Evolutionary conservation across 2,888 invertebrate species (phyloP), one percentile per base, ranked within the genome.

Genomic region (Caenorhabditis wallacei): DNA sequence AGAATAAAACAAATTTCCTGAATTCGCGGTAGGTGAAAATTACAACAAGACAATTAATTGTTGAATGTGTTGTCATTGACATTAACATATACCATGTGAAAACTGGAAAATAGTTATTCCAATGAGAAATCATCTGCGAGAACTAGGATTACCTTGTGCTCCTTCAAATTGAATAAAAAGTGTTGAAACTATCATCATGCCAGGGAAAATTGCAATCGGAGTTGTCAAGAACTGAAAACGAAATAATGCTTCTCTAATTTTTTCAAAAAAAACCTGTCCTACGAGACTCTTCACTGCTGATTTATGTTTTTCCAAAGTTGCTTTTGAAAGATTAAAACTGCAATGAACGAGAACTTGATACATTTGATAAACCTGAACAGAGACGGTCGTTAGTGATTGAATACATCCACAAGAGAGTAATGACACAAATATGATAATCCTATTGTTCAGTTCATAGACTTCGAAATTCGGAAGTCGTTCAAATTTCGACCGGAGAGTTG

Each of bases 21-120:
- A 74, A 74, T 10, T 74, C 74, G 7, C 63, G 74, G 11, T 35
- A 18, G 0, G 74, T 64, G 54, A 63, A 56, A 2, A 74, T 63
- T 4, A 74, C 54, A n/a, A 74, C 74, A 5, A 64, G 43, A 1
- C 64, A 74, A 24, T 64, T 74, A 20, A 74, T 64, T 2, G 64
- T 56, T 3, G 74, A 74, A n/a, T 74, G 74, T 7, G 74, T 64
- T n/a, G 74, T 56, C 74, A 74, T 74, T 13, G 24, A 5, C 54
- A 64, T 43, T 7, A 74, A 13, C 54, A 46, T 46, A 64, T 46
- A 74, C 54, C 54, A 64, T 7, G 74, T 61, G 53, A 74, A 64
- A 0, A n/a, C 56, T 74, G n/a, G 63, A 40, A 63, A 48, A 26
- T 0, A 30, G 1, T 2, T 13, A n/a, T n/a, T n/a, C n/a, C n/a